Conservation (phyloP, 1,140 invertebrate species). For the Drosophila obscura region DNA sequence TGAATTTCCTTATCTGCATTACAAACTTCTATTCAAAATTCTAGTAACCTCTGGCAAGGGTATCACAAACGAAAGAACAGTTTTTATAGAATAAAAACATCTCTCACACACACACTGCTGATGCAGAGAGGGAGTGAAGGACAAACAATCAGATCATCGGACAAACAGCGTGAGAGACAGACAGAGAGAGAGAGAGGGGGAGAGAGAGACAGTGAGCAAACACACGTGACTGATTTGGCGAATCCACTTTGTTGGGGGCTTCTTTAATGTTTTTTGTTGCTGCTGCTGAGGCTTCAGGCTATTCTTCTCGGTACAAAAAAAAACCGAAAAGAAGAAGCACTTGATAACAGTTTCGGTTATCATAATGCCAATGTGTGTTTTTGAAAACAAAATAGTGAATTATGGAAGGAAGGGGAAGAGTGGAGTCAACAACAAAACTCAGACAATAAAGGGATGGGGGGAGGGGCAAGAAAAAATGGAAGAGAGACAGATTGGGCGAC, state of each 20-base stretch:
- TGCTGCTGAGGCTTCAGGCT: conserved; percentile 31
- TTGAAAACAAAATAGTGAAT: not conserved
- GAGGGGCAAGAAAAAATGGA: conserved; percentile 3
- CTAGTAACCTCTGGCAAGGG: no score
- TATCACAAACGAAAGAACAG: no score
- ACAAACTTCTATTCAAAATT: no score
- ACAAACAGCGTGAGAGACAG: not conserved
- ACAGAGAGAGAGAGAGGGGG: not conserved
- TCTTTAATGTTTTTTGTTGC: conserved; percentile 14
- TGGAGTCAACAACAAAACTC: conserved; percentile 37
- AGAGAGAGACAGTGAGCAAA: conserved; percentile 1
- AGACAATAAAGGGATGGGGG: not conserved
- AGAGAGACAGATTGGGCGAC: not conserved
- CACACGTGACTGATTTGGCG: conserved; percentile 56
- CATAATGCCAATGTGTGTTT: conserved; percentile 46
- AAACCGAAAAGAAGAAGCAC: conserved; percentile 19
- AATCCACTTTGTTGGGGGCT: conserved; percentile 18
- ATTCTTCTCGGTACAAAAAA: conserved; percentile 2
- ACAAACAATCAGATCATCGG: no score
- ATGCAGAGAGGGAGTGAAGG: no score
- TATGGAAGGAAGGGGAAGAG: conserved; percentile 16
- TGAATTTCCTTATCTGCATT: no score
- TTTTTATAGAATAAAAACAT: no score
- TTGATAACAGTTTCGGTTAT: conserved; percentile 63
- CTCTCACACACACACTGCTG: no score